Evolutionary conservation across 2,797 vertebrate genomes (phyloP), one percentile per base, ranked within the genome.

Genomic region (Cephalopachus bancanus): DNA sequence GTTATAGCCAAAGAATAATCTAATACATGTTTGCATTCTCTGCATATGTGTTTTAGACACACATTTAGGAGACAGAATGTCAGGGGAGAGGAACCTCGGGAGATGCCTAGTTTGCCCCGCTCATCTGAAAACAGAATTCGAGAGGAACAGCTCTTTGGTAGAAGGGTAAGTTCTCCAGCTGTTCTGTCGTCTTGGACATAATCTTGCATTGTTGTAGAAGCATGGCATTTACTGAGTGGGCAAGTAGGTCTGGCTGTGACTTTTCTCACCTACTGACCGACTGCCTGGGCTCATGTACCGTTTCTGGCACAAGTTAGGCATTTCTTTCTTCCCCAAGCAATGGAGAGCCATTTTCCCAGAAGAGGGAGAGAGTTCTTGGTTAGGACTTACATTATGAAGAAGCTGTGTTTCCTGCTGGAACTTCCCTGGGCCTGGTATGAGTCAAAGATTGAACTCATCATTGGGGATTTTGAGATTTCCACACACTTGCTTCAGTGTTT

Each of bases 61-160:
- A 99, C 99, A 0, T 98, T 99, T 74, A 99, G 99, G 98, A 99
- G 99, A 97, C 99, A 99, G 91, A 98, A 99, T 20, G 98, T 99
- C 81, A 98, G 98, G 94, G 98, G 98, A 89, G 98, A 97, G 30
- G 99, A 99, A 71, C 99, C 96, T 0, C 97, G 99, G 33, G 96
- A 99, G 95, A 99, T 99, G 97, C 99, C 99, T 0, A 99, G 97
- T 65, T 98, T 99, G n/a, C 99, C 99, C 0, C 98, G 99, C 87
- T 99, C 99, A 0, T 98, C 99, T 0, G 99, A 99, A 55, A 99
- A 99, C 59, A 98, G 98, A 2, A 99, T 98, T 86, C 97, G 99
- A 90, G 99, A 99, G 85, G 99, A 99, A 28, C 99, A 99, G 76
- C 99, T 99, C 79, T 99, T 99, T 65, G 99, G 99, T 81, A 99